phyloP scores from a whole-genome alignment of 2,888 invertebrate genomes.

The Drosophila meridionalis region DNA sequence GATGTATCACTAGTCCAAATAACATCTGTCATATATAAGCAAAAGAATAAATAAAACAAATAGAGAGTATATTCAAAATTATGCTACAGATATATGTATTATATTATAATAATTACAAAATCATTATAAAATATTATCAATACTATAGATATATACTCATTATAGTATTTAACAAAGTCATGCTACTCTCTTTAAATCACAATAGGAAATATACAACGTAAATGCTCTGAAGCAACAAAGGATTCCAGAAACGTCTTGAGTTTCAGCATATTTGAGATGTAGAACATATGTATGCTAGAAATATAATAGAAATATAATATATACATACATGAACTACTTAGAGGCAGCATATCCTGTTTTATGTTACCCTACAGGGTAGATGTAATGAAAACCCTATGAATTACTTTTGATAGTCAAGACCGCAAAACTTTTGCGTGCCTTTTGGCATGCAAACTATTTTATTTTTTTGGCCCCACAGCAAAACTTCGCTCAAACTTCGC shows the following conservation, averaged over 20 bases:
- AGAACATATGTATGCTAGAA: no score
- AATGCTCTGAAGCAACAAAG: background rate
- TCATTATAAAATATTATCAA: no score
- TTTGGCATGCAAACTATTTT: constrained; percentile 41
- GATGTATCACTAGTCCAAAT: no score
- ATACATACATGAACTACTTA: background rate
- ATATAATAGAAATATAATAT: background rate
- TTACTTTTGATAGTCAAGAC: constrained; percentile 29
- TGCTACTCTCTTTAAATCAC: no score
- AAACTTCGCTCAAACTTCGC: constrained; percentile 33
- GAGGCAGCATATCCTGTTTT: background rate
- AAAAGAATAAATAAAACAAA: no score
- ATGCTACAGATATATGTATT: no score
- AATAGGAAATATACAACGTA: no score
- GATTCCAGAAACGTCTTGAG: background rate
- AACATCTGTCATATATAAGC: no score
- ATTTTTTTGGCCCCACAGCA: constrained; percentile 29
- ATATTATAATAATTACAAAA: no score
- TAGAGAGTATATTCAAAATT: no score
- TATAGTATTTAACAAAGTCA: no score
- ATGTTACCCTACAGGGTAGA: constrained; percentile 17
- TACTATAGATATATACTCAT: no score
- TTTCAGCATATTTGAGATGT: background rate
- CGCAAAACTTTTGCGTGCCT: constrained; percentile 38
- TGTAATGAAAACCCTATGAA: constrained; percentile 8